phyloP scores from a whole-genome alignment of 2,888 invertebrate genomes.

The Quadroppia sp. region DNA sequence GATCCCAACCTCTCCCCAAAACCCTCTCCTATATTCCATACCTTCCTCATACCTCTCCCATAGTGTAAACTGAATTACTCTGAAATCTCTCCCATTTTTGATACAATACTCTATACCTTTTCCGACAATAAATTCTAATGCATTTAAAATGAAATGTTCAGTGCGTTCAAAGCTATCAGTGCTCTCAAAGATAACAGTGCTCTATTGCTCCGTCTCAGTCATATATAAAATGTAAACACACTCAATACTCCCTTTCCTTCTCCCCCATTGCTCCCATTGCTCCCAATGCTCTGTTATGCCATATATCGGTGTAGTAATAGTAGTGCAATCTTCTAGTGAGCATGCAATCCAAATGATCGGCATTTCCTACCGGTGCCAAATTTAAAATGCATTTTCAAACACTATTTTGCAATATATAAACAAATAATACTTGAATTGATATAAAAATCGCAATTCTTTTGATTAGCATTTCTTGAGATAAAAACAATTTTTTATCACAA shows the following conservation, averaged over 20 bases:
- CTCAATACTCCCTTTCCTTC: background rate
- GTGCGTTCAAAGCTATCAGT: no score
- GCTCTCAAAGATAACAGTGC: no score
- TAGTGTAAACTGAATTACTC: background rate
- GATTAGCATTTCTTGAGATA: no score
- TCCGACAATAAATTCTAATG: conserved; percentile 26
- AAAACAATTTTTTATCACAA: no score
- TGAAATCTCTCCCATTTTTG: background rate
- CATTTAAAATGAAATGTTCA: conserved; percentile 37
- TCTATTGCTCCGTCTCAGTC: conserved; percentile 28
- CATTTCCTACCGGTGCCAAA: conserved; percentile 6
- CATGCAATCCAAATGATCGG: conserved; percentile 18
- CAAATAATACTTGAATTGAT: background rate
- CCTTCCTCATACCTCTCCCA: background rate
- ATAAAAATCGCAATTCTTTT: background rate
- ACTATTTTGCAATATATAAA: background rate
- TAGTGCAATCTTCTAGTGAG: conserved; percentile 31
- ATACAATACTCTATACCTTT: conserved; percentile 19
- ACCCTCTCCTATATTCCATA: background rate
- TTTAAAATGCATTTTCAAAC: conserved; percentile 3
- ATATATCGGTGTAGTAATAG: background rate
- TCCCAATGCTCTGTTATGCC: background rate
- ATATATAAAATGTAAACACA: conserved; percentile 12
- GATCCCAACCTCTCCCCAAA: background rate
- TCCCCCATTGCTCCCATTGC: background rate